Percentiles rank a stretch among this genome's conserved stretches.
phyloP scores from a whole-genome alignment of 2,113 vertebrate genomes.

The Pavo muticus region DNA sequence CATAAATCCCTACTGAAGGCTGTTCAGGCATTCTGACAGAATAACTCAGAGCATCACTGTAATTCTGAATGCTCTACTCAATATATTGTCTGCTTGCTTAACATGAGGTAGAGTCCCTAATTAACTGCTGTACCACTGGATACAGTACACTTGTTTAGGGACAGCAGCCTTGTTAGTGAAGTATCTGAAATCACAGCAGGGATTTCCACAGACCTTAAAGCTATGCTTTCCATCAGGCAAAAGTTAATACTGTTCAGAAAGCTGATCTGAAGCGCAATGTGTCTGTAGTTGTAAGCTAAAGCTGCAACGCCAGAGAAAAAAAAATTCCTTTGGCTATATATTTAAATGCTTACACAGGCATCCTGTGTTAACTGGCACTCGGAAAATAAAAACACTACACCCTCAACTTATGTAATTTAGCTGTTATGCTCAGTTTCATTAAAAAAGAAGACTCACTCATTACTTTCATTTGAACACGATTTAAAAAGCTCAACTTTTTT shows the following conservation, averaged over 20 bases:
- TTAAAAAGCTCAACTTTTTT: conserved; percentile 51
- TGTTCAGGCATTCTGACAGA: background rate
- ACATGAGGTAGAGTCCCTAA: background rate
- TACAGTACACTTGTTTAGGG: background rate
- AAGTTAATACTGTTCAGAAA: background rate
- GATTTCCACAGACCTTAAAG: background rate
- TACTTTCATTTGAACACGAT: conserved; percentile 20
- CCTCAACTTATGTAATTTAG: background rate
- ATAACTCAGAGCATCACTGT: background rate
- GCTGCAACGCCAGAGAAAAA: background rate
- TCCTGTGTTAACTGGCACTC: background rate
- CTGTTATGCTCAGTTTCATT: background rate
- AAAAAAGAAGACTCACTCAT: background rate
- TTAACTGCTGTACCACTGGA: background rate
- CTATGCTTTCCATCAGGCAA: background rate
- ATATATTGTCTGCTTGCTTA: background rate
- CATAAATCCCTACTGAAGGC: background rate
- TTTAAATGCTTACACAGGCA: background rate
- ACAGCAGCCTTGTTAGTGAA: background rate
- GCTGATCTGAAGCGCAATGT: background rate
- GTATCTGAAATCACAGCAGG: background rate
- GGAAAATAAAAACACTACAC: background rate
- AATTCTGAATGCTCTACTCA: background rate
- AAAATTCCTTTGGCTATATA: background rate
- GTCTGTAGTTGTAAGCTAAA: background rate